Percentiles rank a stretch among this genome's conserved stretches.
These are phyloP conservation scores for Syritta pipiens DNA, from an alignment of 2,888 invertebrate species.

Conservation along the genomic window DNA sequence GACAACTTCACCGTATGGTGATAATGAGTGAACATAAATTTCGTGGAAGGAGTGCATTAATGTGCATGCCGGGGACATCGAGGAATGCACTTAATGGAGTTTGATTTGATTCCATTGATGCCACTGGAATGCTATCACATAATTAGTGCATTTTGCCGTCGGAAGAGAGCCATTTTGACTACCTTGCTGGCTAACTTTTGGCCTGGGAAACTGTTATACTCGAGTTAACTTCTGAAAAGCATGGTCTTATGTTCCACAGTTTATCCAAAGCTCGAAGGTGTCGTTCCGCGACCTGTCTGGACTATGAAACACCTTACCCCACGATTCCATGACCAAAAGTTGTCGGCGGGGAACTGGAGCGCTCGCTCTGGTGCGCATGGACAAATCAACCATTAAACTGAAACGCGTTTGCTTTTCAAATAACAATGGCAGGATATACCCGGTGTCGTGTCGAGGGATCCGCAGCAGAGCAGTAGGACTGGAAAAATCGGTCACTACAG, in stretches of 20 bases:
- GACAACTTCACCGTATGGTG: slow-evolving; percentile 19
- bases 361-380: slow-evolving; percentile 44
- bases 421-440: slow-evolving; percentile 51
- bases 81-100: slow-evolving; percentile 45
- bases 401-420: slow-evolving; percentile 44
- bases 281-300: not conserved
- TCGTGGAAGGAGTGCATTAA: not conserved
- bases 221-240: not conserved
- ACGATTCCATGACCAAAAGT: not conserved
- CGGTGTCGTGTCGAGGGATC: slow-evolving; percentile 27
- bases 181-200: not conserved
- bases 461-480: slow-evolving; percentile 50
- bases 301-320: slow-evolving; percentile 28
- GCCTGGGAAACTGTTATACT: slow-evolving; percentile 49
- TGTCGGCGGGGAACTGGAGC: not conserved
- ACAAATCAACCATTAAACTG: slow-evolving; percentile 37
- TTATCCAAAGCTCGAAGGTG: slow-evolving; percentile 19
- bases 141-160: slow-evolving; percentile 37
- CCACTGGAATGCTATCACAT: slow-evolving; percentile 37
- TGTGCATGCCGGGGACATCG: not conserved
- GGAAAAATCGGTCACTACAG: slow-evolving; percentile 63
- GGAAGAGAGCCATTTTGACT: slow-evolving; percentile 17
- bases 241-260: slow-evolving; percentile 46
- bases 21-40: slow-evolving; percentile 42
- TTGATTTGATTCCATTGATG: slow-evolving; percentile 53